phyloP scores from a whole-genome alignment of 2,113 vertebrate species.

The Spea bombifrons region DNA sequence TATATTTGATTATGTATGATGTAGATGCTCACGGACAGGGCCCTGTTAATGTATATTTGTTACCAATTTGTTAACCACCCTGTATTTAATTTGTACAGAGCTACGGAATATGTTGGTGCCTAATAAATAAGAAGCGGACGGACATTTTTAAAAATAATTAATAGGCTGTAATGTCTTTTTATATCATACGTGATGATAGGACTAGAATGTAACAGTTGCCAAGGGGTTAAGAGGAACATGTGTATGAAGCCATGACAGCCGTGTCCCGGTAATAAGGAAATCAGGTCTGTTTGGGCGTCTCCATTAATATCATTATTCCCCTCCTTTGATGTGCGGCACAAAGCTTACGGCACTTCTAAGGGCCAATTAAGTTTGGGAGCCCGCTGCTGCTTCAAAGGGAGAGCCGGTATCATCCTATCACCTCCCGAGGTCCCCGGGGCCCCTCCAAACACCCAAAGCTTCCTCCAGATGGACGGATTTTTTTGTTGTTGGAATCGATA shows the following conservation, averaged over 20 bases:
- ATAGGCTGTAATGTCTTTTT: too few species aligned
- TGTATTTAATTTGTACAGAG: too few species aligned
- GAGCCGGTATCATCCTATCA: background rate
- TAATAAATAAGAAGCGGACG: too few species aligned
- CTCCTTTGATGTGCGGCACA: slow-evolving; percentile 13
- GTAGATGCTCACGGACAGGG: too few species aligned
- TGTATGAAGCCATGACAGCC: background rate
- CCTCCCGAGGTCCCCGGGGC: background rate
- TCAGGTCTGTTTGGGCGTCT: background rate
- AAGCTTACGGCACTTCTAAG: background rate
- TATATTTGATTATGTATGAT: too few species aligned
- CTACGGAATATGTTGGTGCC: too few species aligned
- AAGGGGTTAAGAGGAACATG: background rate
- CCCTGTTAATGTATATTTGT: too few species aligned
- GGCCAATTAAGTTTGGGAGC: background rate
- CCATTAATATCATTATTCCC: background rate
- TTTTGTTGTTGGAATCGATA: background rate
- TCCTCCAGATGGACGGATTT: slow-evolving; percentile 8
- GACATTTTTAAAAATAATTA: too few species aligned
- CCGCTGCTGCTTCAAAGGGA: background rate
- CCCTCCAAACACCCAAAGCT: background rate
- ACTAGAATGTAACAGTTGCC: too few species aligned
- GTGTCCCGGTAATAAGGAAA: background rate
- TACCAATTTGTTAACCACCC: too few species aligned
- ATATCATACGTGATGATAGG: too few species aligned